Conservation (phyloP, 1,140 invertebrate genomes). For the Berghia stephanieae region DNA sequence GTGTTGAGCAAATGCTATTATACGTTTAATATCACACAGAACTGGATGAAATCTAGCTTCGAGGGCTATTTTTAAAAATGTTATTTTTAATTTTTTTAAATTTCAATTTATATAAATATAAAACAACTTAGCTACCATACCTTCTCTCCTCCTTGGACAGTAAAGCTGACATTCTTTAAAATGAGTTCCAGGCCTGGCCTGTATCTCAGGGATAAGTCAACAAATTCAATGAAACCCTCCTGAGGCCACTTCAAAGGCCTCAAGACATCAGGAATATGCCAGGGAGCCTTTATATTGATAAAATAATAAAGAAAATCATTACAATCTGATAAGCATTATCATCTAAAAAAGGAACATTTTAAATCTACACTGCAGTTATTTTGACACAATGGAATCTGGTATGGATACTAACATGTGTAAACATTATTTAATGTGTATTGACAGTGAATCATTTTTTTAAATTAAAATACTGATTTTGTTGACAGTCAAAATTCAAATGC, state of each 20-base stretch:
- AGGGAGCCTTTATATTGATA: slow-evolving; percentile 52
- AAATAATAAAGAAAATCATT: not conserved
- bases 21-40: too few species aligned
- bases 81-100: too few species aligned
- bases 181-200: slow-evolving; percentile 56
- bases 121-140: too few species aligned
- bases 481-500: too few species aligned
- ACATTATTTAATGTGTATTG: not conserved
- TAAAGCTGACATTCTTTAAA: slow-evolving; percentile 52
- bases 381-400: not conserved
- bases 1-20: too few species aligned
- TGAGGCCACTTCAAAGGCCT: slow-evolving; percentile 57
- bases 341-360: not conserved
- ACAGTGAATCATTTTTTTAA: not conserved
- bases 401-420: not conserved
- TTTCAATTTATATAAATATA: too few species aligned
- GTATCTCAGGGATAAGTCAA: slow-evolving; percentile 71
- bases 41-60: too few species aligned
- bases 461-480: too few species aligned
- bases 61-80: too few species aligned
- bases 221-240: slow-evolving; percentile 77
- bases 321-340: not conserved
- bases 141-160: slow-evolving; percentile 67
- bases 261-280: slow-evolving; percentile 32
- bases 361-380: not conserved